Evolutionary conservation across 2,888 invertebrate genomes (phyloP), one percentile per base, ranked within the genome.

Genomic region (Acanthococcus lagerstroemiae): DNA sequence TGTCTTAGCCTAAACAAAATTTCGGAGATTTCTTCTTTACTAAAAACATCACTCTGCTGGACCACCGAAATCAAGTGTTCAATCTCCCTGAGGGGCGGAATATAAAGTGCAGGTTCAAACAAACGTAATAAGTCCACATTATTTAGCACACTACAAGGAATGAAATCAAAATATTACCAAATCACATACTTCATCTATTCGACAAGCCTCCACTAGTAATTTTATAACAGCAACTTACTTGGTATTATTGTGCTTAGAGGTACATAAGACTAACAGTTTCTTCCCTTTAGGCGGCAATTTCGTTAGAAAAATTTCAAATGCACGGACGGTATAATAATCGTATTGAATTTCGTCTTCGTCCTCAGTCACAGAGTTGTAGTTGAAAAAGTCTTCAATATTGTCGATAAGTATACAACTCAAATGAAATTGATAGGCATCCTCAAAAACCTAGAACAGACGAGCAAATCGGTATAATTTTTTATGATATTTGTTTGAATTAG

Each of bases 361-460:
- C n/a, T n/a, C n/a, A n/a, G n/a, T n/a, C n/a, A 99, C 95, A 0
- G 96, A 86, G 21, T 95, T 94, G 77, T 99, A 99, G 80, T 99
- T 97, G 72, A 99, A 78, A 48, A 99, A 81, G 71, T 96, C 85
- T 77, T 99, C 99, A 72, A 99, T 90, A 77, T 99, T 95, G 78
- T 99, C 99, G 57, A 99, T 91, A 68, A 99, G 80, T 75, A 99
- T 90, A 76, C 96, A 95, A 71, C 95, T 96, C 68, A 96, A 79
- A 26, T 85, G 88, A 0, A 97, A 97, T 74, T 96, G 92, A 81
- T 96, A 96, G 0, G 99, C 97, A 79, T 99, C 99, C 76, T 97
- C 96, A 78, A 99, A 99, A 69, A 93, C 84, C 90, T 92, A 75
- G 27, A 77, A 75, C 52, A 68, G 70, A 70, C 65, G 68, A 24